Conservation (phyloP, 23 tunicate genomes). For the Halocynthia aurantium region DNA sequence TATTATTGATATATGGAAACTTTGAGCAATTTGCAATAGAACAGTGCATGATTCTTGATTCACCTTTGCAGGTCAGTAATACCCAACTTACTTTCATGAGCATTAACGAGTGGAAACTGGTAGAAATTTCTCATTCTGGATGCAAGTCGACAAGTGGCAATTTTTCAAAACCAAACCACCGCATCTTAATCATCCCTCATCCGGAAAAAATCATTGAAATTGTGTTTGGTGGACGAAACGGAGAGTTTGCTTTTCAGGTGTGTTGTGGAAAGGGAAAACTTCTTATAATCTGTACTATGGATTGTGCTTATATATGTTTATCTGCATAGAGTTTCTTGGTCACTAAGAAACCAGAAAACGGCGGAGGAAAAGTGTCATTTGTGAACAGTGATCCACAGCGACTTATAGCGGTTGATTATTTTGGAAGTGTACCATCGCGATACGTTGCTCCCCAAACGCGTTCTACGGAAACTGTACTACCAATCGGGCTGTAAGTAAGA, state of each 20-base stretch:
- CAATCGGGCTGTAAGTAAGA: not conserved
- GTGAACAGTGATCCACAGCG: not conserved
- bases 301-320: not conserved
- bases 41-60: not conserved
- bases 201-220: not conserved
- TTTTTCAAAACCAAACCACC: not conserved
- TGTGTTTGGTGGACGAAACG: not conserved
- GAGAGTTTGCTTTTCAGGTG: not conserved
- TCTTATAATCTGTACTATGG: not conserved
- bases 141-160: too few relatives aligned
- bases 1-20: not conserved
- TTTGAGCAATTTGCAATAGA: not conserved
- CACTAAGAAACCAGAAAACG: not conserved
- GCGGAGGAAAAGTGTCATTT: slow-evolving; percentile 3
- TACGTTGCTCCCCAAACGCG: not conserved
- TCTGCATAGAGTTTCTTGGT: not conserved
- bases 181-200: not conserved
- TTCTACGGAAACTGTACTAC: not conserved
- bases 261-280: not conserved
- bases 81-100: not conserved
- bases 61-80: not conserved
- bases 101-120: not conserved
- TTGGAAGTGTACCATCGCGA: not conserved
- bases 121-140: not conserved
- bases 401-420: not conserved